phyloP scores from a whole-genome alignment of 2,113 vertebrate species.

The Neoarius graeffei region DNA sequence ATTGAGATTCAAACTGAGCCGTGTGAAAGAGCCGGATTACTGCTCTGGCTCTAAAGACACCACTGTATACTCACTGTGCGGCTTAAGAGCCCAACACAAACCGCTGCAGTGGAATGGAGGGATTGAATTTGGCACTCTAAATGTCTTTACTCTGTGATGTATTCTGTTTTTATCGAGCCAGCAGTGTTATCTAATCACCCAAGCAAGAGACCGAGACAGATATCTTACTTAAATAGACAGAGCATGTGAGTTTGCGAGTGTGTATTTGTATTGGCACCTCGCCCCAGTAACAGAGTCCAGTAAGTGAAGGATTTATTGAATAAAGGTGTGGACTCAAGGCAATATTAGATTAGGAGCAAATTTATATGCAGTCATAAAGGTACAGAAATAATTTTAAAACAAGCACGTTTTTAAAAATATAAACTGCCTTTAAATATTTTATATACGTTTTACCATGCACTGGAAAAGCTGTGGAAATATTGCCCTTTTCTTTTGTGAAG shows the following conservation, averaged over 20 bases:
- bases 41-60: slow-evolving; percentile 48
- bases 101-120: slow-evolving; percentile 30
- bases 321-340: slow-evolving; percentile 33
- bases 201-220: slow-evolving; percentile 37
- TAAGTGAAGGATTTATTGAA: slow-evolving; percentile 40
- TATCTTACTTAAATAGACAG: slow-evolving; percentile 46
- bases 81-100: slow-evolving; percentile 47
- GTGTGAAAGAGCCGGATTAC: slow-evolving; percentile 55
- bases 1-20: slow-evolving; percentile 58
- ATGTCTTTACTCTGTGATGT: slow-evolving; percentile 31
- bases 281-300: slow-evolving; percentile 21
- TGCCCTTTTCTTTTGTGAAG: neutral
- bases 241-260: neutral
- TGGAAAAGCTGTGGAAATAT: neutral
- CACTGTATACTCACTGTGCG: slow-evolving; percentile 51
- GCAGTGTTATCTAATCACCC: slow-evolving; percentile 45
- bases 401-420: neutral
- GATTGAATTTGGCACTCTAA: slow-evolving; percentile 40
- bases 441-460: neutral
- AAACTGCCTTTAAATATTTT: neutral
- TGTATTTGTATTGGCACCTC: slow-evolving; percentile 35
- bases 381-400: neutral
- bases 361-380: neutral
- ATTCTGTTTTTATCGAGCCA: slow-evolving; percentile 39
- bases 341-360: slow-evolving; percentile 23